Base-by-base conservation (phyloP, 2,888 invertebrate genomes). In the Philaethria dido region DNA sequence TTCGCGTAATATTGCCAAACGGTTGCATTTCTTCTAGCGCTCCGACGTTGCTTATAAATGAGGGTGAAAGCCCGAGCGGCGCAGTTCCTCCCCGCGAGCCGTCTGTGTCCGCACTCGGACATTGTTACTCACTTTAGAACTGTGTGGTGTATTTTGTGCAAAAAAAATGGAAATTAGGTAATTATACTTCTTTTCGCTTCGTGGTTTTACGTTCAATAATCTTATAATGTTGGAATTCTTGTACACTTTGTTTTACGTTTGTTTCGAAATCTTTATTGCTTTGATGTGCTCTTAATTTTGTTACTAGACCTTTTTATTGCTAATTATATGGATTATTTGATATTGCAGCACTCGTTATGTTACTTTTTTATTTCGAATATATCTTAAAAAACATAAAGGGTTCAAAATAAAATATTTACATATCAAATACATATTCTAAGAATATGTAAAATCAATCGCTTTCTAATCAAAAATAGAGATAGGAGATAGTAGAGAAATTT, bases 61-160 rank as follows among this genome's bases (percentile, higher is more conserved):
- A 80, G 69, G 82, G 92, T 88, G 92, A 92, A 92, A 92, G 92
- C 89, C 83, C 77, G 77, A 81, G 81, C 71, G 82, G 80, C 85
- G 85, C 80, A 78, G 77, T 77, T 44, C 45, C 45, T 60, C 45
- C 60, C 60, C 60, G 60, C 60, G 29, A 29, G 29, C 18, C 42
- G 60, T 60, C n/a, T n/a, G n/a, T n/a, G n/a, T n/a, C n/a, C n/a
- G 33, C 33, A 18, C 13, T 45, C 29, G 18, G 13, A 60, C 45
- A 85, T 85, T 84, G 78, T 52, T 16, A 52, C 50, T 16, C 11
- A 29, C 0, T 29, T 29, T 29, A 50, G 79, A 78, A 81, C 74
- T 77, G 75, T 74, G 74, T 78, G 80, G 80, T 75, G 44, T 6
- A 75, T 77, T 78, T 73, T 76, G 77, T 77, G 77, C 70, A 72